phyloP scores from a whole-genome alignment of 2,888 invertebrate genomes.

The Rhorus exstirpatorius region DNA sequence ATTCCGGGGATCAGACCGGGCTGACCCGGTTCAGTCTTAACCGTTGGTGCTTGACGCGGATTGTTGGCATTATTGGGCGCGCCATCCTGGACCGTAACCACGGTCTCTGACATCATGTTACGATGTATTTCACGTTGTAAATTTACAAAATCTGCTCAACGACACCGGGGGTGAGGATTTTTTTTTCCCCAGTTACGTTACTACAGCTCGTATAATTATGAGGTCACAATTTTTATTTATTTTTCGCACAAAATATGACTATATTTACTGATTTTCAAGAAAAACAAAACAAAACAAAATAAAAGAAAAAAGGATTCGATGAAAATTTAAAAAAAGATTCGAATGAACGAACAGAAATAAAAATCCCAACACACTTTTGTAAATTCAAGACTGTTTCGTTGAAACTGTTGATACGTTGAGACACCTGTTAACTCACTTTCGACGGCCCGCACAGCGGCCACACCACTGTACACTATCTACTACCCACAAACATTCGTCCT shows the following conservation, averaged over 20 bases:
- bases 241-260: no score
- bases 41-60: constrained; percentile 84
- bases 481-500: constrained; percentile 44
- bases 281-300: background rate
- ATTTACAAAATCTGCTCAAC: constrained; percentile 17
- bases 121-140: constrained; percentile 53
- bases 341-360: constrained; percentile 10
- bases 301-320: constrained; percentile 15
- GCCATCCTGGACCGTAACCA: constrained; percentile 92
- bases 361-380: constrained; percentile 41
- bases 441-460: constrained; percentile 79
- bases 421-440: constrained; percentile 80
- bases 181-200: background rate
- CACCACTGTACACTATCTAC: constrained; percentile 75
- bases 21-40: constrained; percentile 87
- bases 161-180: background rate
- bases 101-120: constrained; percentile 93
- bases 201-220: background rate
- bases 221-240: background rate
- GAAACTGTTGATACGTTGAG: constrained; percentile 48
- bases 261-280: no score
- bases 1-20: constrained; percentile 89
- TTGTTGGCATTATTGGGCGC: constrained; percentile 86
- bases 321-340: background rate
- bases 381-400: constrained; percentile 30